Evolutionary conservation across 92 coral and sea anemone genomes (phyloP).

Genomic region (Bergia sp.): DNA sequence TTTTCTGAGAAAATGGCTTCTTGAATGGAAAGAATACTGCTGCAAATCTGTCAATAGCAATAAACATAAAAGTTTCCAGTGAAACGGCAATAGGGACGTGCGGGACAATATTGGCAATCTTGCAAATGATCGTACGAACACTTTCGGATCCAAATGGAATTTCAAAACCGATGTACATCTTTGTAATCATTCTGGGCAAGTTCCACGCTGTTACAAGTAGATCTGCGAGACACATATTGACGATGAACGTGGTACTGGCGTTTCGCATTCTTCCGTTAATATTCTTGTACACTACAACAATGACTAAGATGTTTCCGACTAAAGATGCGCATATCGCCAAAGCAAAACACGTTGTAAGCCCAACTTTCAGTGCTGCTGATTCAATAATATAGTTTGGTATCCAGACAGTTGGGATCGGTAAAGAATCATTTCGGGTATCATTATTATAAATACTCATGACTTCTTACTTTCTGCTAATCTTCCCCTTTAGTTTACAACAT

Average conservation of each 20-base stretch:
- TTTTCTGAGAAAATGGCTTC: not conserved
- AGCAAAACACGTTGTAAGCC: not conserved
- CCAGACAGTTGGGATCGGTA: not conserved
- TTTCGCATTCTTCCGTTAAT: slow-evolving; percentile 2
- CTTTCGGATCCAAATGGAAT: not conserved
- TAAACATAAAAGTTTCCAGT: not conserved
- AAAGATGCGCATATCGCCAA: slow-evolving; percentile 5
- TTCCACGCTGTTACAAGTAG: not conserved
- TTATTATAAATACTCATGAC: not conserved
- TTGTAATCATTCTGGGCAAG: slow-evolving; percentile 9
- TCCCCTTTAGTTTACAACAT: too few relatives aligned
- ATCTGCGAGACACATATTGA: slow-evolving; percentile 11
- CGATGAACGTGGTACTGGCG: not conserved
- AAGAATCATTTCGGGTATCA: not conserved
- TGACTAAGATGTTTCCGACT: slow-evolving; percentile 7
- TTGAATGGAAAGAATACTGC: slow-evolving; percentile 2
- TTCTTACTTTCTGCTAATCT: not conserved
- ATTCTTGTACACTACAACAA: slow-evolving; percentile 2
- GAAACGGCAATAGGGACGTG: not conserved
- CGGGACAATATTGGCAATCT: not conserved
- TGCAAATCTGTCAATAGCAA: not conserved
- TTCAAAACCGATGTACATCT: not conserved
- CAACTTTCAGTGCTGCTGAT: not conserved
- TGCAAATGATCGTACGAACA: not conserved
- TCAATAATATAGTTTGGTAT: not conserved